Evolutionary conservation across 2,888 invertebrate genomes (phyloP), one percentile per base, ranked within the genome.

Genomic region (Erebia ligea): DNA sequence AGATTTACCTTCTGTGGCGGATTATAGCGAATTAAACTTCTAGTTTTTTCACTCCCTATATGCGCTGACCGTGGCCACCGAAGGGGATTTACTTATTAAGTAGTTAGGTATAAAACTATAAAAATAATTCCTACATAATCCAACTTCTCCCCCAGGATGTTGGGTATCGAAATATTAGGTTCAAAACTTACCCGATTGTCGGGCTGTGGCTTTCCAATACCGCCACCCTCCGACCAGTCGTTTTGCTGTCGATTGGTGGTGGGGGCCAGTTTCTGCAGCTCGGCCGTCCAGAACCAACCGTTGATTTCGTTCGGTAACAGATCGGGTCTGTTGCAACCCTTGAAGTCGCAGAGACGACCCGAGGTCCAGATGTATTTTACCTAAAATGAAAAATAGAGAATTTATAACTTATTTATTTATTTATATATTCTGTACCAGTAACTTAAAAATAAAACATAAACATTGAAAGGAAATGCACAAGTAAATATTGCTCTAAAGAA

Each of bases 251-350:
- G 95, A 91, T 97, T 96, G 70, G 95, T 96, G 69, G 97, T 96
- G 63, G 98, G 97, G 1, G 98, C 97, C 80, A 98, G 90, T 87
- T 98, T 98, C 89, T 96, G 97, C 68, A 97, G 95, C 80, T 96
- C 97, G 52, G 97, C 97, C 25, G 98, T 97, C 98, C 98, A 98
- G 95, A 98, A 98, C 98, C 98, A 98, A 54, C 98, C 98, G 84
- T 98, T 97, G 76, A 97, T 88, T 69, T 95, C 94, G 75, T 96
- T 94, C 50, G 98, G 98, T 79, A 97, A 96, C 78, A 98, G 93
- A 86, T 98, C 98, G 45, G 96, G 95, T 69, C 98, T 95, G 82
- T 97, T 97, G 85, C 98, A 98, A 73, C 98, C 98, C 87, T 97
- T 96, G 94, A 98, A 98, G 90, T 98, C 98, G 83, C 98, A 98